phyloP scores from a whole-genome alignment of 37 sponge, comb jelly and placozoan genomes.

The Chondrosia reniformis region DNA sequence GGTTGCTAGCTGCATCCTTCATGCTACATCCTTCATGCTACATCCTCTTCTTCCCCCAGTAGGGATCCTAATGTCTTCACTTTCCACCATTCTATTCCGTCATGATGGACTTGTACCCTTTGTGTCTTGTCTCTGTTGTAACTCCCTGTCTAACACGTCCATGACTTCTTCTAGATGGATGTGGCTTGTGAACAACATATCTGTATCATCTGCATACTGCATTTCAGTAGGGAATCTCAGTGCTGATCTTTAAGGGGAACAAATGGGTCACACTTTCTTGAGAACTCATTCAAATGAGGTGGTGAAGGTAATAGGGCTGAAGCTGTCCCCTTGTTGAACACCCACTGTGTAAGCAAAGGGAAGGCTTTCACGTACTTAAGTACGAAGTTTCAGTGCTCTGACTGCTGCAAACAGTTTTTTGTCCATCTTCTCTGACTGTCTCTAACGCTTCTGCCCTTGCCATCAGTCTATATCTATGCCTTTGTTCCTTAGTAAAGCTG shows the following conservation, averaged over 20 bases:
- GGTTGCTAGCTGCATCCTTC: slow-evolving; percentile 13
- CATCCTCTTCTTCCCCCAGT: slow-evolving; percentile 10
- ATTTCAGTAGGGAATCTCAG: not conserved
- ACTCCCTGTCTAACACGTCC: not conserved
- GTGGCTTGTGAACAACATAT: not conserved
- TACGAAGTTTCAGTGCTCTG: too few relatives aligned
- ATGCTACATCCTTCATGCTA: not conserved
- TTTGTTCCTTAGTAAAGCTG: too few relatives aligned
- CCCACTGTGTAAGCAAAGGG: not conserved
- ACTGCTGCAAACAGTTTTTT: too few relatives aligned
- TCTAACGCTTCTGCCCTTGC: not conserved
- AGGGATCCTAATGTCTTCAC: not conserved
- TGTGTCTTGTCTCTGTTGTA: slow-evolving; percentile 13
- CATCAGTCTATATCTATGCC: too few relatives aligned
- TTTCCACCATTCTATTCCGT: not conserved
- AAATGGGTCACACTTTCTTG: not conserved
- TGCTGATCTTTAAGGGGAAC: not conserved
- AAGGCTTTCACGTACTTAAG: not conserved
- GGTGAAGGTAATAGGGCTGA: slow-evolving; percentile 8
- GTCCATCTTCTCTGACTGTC: too few relatives aligned
- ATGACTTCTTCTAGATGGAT: not conserved
- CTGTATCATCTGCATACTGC: slow-evolving; percentile 2
- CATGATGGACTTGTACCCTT: not conserved
- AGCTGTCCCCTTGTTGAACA: slow-evolving; percentile 12
- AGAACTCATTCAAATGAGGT: not conserved